phyloP scores from a whole-genome alignment of 1,140 invertebrate species.

The Drosophila mojavensis region DNA sequence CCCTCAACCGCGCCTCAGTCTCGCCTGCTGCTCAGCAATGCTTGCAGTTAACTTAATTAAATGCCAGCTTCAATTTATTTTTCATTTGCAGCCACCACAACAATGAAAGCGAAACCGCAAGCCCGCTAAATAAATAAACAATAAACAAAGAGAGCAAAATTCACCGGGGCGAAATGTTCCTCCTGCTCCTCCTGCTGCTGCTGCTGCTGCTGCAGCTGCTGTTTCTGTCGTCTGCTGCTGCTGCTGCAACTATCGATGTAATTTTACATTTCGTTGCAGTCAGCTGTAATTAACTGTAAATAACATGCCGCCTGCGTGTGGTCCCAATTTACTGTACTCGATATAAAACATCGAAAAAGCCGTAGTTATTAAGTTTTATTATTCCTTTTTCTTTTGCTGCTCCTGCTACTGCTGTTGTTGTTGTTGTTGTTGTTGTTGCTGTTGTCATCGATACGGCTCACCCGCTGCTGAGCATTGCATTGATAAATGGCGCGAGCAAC shows the following conservation, averaged over 20 bases:
- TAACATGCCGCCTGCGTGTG: conserved; percentile 72
- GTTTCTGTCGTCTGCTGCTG: conserved; percentile 43
- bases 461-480: conserved; percentile 44
- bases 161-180: conserved; percentile 29
- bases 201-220: conserved; percentile 30
- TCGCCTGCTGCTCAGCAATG: neutral
- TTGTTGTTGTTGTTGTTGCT: conserved; percentile 31
- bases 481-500: conserved; percentile 61
- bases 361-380: conserved; percentile 45
- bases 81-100: conserved; percentile 62
- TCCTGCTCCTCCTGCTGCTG: conserved; percentile 28
- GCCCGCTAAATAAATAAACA: conserved; percentile 41
- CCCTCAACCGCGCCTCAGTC: neutral
- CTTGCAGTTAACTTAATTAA: conserved; percentile 72
- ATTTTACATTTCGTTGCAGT: conserved; percentile 64
- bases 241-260: conserved; percentile 66
- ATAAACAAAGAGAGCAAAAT: conserved; percentile 37
- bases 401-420: neutral
- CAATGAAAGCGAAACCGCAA: conserved; percentile 79
- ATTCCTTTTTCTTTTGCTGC: conserved; percentile 12
- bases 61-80: conserved; percentile 81
- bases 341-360: conserved; percentile 56
- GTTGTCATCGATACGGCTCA: conserved; percentile 58
- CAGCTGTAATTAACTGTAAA: conserved; percentile 77
- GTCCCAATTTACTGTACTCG: conserved; percentile 40